Evolutionary conservation across 2,797 vertebrate genomes (phyloP).

Genomic region (Pseudocheirus occidentalis): DNA sequence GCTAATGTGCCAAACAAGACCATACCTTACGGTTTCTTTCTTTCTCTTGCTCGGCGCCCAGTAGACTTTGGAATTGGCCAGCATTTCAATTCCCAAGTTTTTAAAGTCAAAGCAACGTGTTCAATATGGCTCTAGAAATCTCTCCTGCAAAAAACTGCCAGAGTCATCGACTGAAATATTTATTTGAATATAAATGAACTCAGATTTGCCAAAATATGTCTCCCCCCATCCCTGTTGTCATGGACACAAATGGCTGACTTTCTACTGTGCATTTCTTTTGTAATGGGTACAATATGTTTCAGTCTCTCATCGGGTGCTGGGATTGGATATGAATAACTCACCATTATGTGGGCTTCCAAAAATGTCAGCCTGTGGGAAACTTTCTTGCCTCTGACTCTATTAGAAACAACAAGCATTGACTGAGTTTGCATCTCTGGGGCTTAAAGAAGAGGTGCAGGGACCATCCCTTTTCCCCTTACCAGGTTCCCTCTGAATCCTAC

Average conservation of each 20-base stretch:
- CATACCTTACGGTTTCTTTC: constrained; percentile 45
- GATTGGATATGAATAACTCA: constrained; percentile 69
- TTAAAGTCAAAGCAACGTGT: constrained; percentile 76
- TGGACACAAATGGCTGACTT: constrained; percentile 81
- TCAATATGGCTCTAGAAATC: constrained; percentile 79
- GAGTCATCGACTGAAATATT: constrained; percentile 82
- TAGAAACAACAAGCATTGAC: constrained; percentile 36
- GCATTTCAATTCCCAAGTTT: constrained; percentile 80
- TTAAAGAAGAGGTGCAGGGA: not conserved
- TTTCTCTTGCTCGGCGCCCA: constrained; percentile 66
- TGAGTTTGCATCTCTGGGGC: not conserved
- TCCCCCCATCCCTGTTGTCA: constrained; percentile 73
- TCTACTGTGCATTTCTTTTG: constrained; percentile 81
- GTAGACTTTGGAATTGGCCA: constrained; percentile 77
- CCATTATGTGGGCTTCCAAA: constrained; percentile 69
- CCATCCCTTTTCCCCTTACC: not conserved
- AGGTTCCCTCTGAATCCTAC: not conserved
- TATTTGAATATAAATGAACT: constrained; percentile 82
- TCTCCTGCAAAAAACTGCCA: constrained; percentile 79
- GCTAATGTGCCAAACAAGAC: constrained; percentile 73
- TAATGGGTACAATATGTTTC: constrained; percentile 79
- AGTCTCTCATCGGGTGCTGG: constrained; percentile 71
- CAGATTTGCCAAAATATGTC: constrained; percentile 78
- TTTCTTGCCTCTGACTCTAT: constrained; percentile 57
- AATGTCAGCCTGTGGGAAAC: constrained; percentile 71